Evolutionary conservation across 2,797 vertebrate genomes (phyloP), one percentile per base, ranked within the genome.

Genomic region (Enteromius viviparus): DNA sequence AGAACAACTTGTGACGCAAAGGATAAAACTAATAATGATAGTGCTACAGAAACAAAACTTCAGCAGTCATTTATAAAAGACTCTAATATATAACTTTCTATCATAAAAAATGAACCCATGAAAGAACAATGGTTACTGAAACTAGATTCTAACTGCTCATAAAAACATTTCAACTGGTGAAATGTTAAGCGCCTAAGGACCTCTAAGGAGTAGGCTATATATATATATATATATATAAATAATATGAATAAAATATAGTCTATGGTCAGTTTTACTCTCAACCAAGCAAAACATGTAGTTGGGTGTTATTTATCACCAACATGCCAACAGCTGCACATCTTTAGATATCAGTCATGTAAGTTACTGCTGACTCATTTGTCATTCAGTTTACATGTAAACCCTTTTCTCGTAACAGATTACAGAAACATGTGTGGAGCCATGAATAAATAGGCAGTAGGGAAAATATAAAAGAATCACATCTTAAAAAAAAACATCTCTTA

Each of bases 361-460:
- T 42, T 74, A 62, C 47, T 68, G n/a, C 74, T 21, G 51, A 71
- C 53, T 82, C 71, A 66, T 71, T 37, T 11, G 7, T 60, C 47
- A 51, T 66, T 82, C 14, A 8, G 51, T 74, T 84, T 34, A 75
- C 40, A 51, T 11, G 6, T 19, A 47, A 79, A 70, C 4, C 5
- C 12, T 12, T n/a, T 23, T 14, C 19, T 37, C 1, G 15, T 19
- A 40, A 23, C 37, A 70, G n/a, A 64, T 37, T 53, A 49, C 6
- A 29, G 45, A 21, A 76, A 71, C 21, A 86, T 71, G 69, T 42
- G n/a, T 55, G 29, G 14, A 29, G 17, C 53, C 7, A 55, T 66
- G n/a, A 77, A 84, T 53, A 70, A 84, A n/a, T 8, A 6, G 55
- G 6, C 23, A 15, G 14, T 10, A n/a, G 45, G 14, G 23, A 42